Evolutionary conservation across 2,113 vertebrate species (phyloP), one percentile per base, ranked within the genome.

Genomic region (Odontesthes bonariensis): DNA sequence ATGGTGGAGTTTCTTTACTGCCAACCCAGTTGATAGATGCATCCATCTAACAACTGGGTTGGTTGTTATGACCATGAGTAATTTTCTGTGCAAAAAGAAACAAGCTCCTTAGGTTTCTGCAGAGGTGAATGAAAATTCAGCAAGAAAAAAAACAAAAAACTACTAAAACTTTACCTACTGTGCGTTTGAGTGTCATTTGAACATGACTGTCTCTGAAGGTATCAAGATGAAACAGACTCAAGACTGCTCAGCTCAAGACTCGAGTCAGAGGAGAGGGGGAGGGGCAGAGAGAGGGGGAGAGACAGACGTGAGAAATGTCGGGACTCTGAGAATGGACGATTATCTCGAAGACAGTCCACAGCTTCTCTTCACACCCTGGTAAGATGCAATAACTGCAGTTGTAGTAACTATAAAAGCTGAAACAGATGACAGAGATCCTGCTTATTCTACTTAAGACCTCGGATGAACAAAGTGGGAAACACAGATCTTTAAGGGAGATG

Each of bases 231-330:
- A 58, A 31, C 52, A 31, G 84, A 93, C 31, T n/a, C n/a, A n/a
- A n/a, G n/a, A n/a, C 22, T 61, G 13, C 51, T 75, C 74, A 82
- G 61, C 64, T 73, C 87, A 31, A 75, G 78, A 44, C 47, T 74
- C 17, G 91, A 89, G 62, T 64, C 77, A 4, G 90, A 93, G 16
- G 89, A 94, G 69, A 89, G 93, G 59, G 92, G 92, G 9, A 86
- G 93, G 86, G 90, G 82, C 23, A 85, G 93, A 84, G 92, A 94
- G 61, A 85, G 94, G 70, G 94, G 93, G 12, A 85, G 94, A 79
- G 92, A 93, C 69, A 87, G 92, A 46, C 75, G 87, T 52, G 90
- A 90, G 71, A 94, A 87, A 88, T 80, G 66, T 53, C 73, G 72
- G 12, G 86, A 93, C 59, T 84, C 78, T 44, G 92, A 93, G 1